phyloP scores from a whole-genome alignment of 2,113 vertebrate genomes.

The Antennarius striatus region DNA sequence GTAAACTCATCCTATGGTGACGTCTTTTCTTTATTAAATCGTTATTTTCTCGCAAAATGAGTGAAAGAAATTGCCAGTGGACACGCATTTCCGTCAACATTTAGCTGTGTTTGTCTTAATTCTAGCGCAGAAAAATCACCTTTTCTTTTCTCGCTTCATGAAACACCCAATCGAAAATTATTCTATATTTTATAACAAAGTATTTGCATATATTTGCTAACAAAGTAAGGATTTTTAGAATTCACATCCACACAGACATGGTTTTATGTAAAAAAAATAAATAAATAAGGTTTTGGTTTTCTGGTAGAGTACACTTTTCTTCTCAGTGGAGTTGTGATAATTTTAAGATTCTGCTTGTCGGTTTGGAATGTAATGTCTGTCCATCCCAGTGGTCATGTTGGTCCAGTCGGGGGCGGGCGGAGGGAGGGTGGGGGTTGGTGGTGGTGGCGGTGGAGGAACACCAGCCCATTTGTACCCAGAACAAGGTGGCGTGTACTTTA shows the following conservation, averaged over 20 bases:
- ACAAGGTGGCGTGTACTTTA: constrained; percentile 81
- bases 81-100: neutral
- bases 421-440: constrained; percentile 14
- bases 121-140: neutral
- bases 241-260: neutral
- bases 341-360: constrained; percentile 37
- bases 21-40: constrained; percentile 4
- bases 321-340: constrained; percentile 38
- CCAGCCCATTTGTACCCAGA: constrained; percentile 81
- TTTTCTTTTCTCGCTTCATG: neutral
- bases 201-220: constrained; percentile 1
- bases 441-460: constrained; percentile 56
- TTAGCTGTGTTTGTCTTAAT: neutral
- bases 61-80: neutral
- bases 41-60: constrained; percentile 8
- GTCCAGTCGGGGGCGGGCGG: constrained; percentile 49
- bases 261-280: neutral
- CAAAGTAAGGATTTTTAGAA: constrained; percentile 10
- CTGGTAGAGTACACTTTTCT: constrained; percentile 6
- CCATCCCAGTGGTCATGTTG: constrained; percentile 71
- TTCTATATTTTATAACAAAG: neutral
- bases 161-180: neutral
- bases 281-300: neutral
- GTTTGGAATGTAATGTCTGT: constrained; percentile 51
- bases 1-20: constrained; percentile 27